Conservation (phyloP, 2,888 invertebrate genomes). For the Syrphus vitripennis region DNA sequence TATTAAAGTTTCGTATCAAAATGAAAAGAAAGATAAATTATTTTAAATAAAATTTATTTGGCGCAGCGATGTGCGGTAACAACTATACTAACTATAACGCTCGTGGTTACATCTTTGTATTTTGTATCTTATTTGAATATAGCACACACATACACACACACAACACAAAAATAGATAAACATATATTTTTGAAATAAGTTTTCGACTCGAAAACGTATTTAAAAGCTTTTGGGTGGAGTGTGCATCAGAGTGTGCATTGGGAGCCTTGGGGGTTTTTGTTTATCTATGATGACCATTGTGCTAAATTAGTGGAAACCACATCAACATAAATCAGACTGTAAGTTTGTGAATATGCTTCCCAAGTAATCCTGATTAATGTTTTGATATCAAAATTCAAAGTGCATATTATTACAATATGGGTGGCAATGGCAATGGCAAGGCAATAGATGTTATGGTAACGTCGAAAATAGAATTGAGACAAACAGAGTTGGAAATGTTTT, state of each 20-base stretch:
- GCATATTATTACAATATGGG: no score
- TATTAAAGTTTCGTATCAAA: not conserved
- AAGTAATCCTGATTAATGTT: slow-evolving; percentile 62
- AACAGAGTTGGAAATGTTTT: no score
- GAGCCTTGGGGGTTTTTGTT: slow-evolving; percentile 31
- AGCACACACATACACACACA: not conserved
- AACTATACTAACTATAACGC: not conserved
- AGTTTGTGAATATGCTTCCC: not conserved
- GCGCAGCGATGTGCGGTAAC: slow-evolving; percentile 27
- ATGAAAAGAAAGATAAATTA: slow-evolving; percentile 65
- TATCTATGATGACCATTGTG: slow-evolving; percentile 54
- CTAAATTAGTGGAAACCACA: slow-evolving; percentile 63
- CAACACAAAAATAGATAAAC: not conserved
- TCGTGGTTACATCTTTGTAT: slow-evolving; percentile 47
- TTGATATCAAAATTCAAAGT: slow-evolving; percentile 50
- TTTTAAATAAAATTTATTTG: slow-evolving; percentile 67
- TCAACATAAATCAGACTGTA: slow-evolving; percentile 57
- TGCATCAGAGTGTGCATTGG: not conserved
- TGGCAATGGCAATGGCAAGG: not conserved
- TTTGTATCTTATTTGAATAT: slow-evolving; percentile 38
- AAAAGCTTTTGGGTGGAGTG: slow-evolving; percentile 13
- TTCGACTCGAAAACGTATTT: slow-evolving; percentile 13
- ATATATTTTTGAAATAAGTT: not conserved
- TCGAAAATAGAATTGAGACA: not conserved
- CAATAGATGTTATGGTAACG: not conserved